These are phyloP conservation scores for Ecdyonurus torrentis DNA, from an alignment of 2,888 invertebrate genomes.

Conservation along the genomic window DNA sequence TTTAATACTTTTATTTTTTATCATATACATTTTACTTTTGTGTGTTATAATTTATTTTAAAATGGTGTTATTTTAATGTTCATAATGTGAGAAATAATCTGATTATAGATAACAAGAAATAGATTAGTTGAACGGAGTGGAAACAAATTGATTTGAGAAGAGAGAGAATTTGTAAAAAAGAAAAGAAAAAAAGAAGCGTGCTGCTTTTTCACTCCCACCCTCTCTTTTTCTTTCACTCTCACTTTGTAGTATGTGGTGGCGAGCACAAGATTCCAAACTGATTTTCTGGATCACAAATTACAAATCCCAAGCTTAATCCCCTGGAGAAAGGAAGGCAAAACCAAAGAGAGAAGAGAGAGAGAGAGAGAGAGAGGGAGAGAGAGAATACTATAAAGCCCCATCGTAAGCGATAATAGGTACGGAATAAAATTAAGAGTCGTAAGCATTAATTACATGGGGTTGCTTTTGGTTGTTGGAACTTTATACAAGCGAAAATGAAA, in stretches of 20 bases:
- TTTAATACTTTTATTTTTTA: background rate
- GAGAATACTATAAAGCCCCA: background rate
- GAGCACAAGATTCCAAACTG: conserved; percentile 11
- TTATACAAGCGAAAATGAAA: background rate
- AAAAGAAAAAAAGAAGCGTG: background rate
- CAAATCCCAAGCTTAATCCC: conserved; percentile 12
- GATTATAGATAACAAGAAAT: background rate
- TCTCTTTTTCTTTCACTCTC: background rate
- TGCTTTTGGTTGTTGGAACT: background rate
- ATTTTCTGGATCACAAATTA: conserved; percentile 15
- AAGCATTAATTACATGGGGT: conserved; percentile 14
- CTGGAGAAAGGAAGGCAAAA: conserved; percentile 7
- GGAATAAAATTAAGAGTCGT: conserved; percentile 15
- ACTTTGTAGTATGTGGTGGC: background rate
- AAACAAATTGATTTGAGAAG: background rate
- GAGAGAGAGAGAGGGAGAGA: background rate
- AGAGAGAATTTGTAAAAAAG: background rate
- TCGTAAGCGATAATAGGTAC: conserved; percentile 14
- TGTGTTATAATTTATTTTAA: background rate
- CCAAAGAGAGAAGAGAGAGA: conserved; percentile 1
- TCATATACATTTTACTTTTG: too few species aligned
- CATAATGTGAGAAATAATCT: background rate
- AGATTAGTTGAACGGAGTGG: background rate
- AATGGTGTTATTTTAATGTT: background rate
- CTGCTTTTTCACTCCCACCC: background rate